Conservation (phyloP, 30 jellyfish, hydroid and myxozoan genomes). For the Phacellophora camtschatica region DNA sequence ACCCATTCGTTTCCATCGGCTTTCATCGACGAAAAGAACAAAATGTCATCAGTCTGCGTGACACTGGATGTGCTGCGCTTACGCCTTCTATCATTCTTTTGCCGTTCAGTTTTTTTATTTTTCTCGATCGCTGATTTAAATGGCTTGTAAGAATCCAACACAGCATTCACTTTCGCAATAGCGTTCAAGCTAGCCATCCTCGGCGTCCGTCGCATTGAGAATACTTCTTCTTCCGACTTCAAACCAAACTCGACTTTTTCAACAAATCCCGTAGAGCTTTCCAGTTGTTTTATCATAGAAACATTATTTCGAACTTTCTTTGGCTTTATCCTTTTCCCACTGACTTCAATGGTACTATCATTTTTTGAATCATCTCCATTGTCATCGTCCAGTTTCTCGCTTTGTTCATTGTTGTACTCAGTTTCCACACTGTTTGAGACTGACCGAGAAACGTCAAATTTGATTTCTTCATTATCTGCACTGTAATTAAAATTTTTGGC, state of each 20-base stretch:
- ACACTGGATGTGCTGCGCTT: conserved; percentile 73
- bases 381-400: neutral
- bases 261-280: conserved; percentile 74
- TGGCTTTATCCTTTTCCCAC: neutral
- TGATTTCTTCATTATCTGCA: neutral
- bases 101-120: neutral
- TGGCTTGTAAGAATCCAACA: conserved; percentile 72
- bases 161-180: conserved; percentile 97
- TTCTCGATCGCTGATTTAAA: conserved; percentile 16
- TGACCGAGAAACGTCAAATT: too few relatives aligned
- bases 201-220: conserved; percentile 76
- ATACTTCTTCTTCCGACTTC: conserved; percentile 37
- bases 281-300: conserved; percentile 48
- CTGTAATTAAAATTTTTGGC: neutral
- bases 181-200: conserved; percentile 98
- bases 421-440: too few relatives aligned
- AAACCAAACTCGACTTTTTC: conserved; percentile 48
- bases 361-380: too few relatives aligned
- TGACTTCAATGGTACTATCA: neutral
- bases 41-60: conserved; percentile 49
- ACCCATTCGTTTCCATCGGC: conserved; percentile 42
- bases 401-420: neutral
- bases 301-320: conserved; percentile 15
- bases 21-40: conserved; percentile 33
- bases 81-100: conserved; percentile 41